Conservation (phyloP, 2,888 invertebrate genomes). For the Lepas anatifera region DNA sequence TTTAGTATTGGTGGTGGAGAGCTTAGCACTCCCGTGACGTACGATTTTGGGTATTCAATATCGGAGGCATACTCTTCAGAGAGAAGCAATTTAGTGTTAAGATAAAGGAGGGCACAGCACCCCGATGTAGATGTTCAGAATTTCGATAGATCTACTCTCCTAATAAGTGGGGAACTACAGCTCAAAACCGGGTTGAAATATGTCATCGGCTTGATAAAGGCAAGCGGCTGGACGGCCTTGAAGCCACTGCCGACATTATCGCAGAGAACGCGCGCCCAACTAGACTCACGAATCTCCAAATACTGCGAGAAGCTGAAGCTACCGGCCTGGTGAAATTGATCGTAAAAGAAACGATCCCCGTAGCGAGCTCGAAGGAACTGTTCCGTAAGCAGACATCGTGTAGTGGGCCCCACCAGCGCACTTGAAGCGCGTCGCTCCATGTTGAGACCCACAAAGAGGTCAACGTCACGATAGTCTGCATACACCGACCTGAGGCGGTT, state of each 20-base stretch:
- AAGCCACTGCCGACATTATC: conserved; percentile 45
- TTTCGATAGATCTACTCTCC: not conserved
- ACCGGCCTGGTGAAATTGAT: not conserved
- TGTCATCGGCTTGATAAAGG: conserved; percentile 40
- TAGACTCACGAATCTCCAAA: conserved; percentile 54
- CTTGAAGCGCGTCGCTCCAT: not conserved
- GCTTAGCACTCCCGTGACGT: no score
- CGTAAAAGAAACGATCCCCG: conserved; percentile 8
- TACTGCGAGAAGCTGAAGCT: conserved; percentile 47
- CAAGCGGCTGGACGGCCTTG: conserved; percentile 61
- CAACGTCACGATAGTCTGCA: not conserved
- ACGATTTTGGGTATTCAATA: no score
- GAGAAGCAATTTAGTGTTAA: no score
- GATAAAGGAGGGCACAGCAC: no score
- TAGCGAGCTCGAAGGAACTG: conserved; percentile 4
- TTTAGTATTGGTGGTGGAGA: no score
- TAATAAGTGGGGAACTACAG: not conserved
- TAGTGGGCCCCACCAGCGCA: not conserved
- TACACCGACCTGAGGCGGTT: not conserved
- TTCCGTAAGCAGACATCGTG: not conserved
- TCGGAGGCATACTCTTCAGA: no score
- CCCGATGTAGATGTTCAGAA: no score
- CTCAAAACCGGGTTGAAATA: not conserved
- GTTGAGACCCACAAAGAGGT: not conserved
- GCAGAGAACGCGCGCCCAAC: conserved; percentile 58